Percentiles rank a stretch among this genome's conserved stretches.
phyloP scores from a whole-genome alignment of 2,888 invertebrate genomes.

The Icerya purchasi region DNA sequence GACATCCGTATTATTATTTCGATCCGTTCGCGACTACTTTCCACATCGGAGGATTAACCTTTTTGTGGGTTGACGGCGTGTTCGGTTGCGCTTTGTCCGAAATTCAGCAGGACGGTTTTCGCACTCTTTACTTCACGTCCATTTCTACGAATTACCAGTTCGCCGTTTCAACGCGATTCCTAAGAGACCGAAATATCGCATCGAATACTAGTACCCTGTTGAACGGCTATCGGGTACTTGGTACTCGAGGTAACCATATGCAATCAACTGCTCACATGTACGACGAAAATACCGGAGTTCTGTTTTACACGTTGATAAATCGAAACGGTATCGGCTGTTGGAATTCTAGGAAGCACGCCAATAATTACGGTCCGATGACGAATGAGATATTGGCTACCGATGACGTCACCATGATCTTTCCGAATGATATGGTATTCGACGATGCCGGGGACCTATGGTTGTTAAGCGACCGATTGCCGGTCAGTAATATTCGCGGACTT shows the following conservation, averaged over 20 bases:
- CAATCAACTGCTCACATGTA: slow-evolving; percentile 54
- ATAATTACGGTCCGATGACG: slow-evolving; percentile 40
- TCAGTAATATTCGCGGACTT: slow-evolving; percentile 43
- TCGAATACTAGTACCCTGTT: slow-evolving; percentile 37
- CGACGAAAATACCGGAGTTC: slow-evolving; percentile 41
- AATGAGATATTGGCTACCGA: slow-evolving; percentile 39
- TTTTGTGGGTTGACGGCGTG: slow-evolving; percentile 66
- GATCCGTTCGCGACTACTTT: slow-evolving; percentile 53
- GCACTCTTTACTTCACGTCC: slow-evolving; percentile 53
- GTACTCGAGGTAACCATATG: slow-evolving; percentile 44
- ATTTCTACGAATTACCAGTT: slow-evolving; percentile 65
- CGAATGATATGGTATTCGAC: slow-evolving; percentile 60
- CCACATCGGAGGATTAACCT: slow-evolving; percentile 50
- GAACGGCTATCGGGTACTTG: slow-evolving; percentile 44
- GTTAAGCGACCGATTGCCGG: slow-evolving; percentile 49
- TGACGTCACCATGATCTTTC: slow-evolving; percentile 44
- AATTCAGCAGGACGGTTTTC: slow-evolving; percentile 27
- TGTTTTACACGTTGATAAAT: slow-evolving; percentile 59
- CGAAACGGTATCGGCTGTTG: slow-evolving; percentile 57
- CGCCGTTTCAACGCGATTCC: slow-evolving; percentile 45
- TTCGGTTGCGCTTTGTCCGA: slow-evolving; percentile 54
- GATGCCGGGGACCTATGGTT: slow-evolving; percentile 50
- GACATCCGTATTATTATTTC: slow-evolving; percentile 51
- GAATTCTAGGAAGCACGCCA: slow-evolving; percentile 37
- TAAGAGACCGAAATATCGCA: slow-evolving; percentile 48